A percentile compares a stretch with the other conserved stretches of the same genome.
phyloP scores from a whole-genome alignment of 2,113 vertebrate genomes.

The Dasyprocta punctata region DNA sequence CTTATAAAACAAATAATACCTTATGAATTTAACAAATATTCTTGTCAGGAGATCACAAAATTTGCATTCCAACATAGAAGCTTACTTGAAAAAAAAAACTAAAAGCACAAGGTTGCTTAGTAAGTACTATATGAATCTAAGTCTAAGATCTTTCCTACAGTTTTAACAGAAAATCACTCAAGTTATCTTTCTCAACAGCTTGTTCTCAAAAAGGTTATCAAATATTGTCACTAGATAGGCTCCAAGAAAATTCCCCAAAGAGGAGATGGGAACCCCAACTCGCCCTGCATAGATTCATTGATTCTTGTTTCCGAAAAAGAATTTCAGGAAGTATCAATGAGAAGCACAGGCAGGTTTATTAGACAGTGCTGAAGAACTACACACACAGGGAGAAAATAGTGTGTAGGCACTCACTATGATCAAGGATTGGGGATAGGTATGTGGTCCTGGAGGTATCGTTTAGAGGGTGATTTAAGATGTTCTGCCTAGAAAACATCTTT shows the following conservation, averaged over 20 bases:
- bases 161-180: constrained; percentile 42
- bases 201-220: constrained; percentile 35
- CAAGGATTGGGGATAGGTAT: background rate
- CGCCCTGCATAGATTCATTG: background rate
- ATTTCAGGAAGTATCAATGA: background rate
- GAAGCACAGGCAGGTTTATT: background rate
- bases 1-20: background rate
- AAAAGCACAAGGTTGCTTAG: background rate
- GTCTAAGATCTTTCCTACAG: background rate
- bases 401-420: background rate
- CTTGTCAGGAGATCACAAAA: background rate
- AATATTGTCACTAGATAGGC: background rate
- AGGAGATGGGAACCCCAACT: background rate
- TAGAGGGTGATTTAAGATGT: background rate
- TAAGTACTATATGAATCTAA: background rate
- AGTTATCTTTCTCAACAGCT: constrained; percentile 12
- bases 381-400: background rate
- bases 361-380: background rate
- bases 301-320: background rate
- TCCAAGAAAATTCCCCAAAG: background rate
- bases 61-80: constrained; percentile 50
- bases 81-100: background rate
- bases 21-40: constrained; percentile 33
- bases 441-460: background rate
- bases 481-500: background rate